phyloP scores from a whole-genome alignment of 2,888 invertebrate species.

The Portevinia maculata region DNA sequence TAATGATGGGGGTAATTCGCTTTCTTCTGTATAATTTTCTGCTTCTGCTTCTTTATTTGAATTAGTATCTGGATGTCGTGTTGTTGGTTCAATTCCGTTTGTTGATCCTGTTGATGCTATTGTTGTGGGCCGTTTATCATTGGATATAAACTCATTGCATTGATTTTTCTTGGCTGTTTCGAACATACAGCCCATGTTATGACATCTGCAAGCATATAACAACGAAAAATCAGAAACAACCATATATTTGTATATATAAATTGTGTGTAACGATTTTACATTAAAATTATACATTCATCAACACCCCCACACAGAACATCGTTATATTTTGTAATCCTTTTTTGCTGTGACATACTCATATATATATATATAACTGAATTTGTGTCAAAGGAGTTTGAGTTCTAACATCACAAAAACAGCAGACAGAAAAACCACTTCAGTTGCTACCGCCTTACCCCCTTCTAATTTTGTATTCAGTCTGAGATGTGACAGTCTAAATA shows the following conservation, averaged over 20 bases:
- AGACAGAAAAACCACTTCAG: conserved; percentile 27
- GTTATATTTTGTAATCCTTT: conserved; percentile 8
- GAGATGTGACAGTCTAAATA: conserved; percentile 55
- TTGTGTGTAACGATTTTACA: conserved; percentile 4
- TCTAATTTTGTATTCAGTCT: conserved; percentile 58
- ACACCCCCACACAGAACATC: conserved; percentile 37
- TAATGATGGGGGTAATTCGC: conserved; percentile 13
- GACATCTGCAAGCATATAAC: conserved; percentile 88
- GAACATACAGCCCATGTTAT: conserved; percentile 95
- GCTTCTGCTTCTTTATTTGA: conserved; percentile 33
- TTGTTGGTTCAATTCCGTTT: conserved; percentile 43
- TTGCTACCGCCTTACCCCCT: not conserved
- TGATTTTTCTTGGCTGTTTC: conserved; percentile 83
- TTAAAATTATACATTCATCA: conserved; percentile 48
- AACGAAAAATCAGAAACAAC: conserved; percentile 44
- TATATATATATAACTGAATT: not conserved
- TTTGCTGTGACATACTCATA: conserved; percentile 6
- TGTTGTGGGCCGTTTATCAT: conserved; percentile 71
- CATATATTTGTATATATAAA: conserved; percentile 25
- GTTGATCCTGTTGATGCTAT: conserved; percentile 66
- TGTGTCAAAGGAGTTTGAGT: conserved; percentile 23
- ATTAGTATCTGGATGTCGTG: conserved; percentile 27
- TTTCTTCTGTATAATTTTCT: conserved; percentile 43
- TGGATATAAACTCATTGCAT: conserved; percentile 71
- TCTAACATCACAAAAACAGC: conserved; percentile 8